Base-by-base conservation (phyloP, 2,888 invertebrate species). In the Unio delphinus region DNA sequence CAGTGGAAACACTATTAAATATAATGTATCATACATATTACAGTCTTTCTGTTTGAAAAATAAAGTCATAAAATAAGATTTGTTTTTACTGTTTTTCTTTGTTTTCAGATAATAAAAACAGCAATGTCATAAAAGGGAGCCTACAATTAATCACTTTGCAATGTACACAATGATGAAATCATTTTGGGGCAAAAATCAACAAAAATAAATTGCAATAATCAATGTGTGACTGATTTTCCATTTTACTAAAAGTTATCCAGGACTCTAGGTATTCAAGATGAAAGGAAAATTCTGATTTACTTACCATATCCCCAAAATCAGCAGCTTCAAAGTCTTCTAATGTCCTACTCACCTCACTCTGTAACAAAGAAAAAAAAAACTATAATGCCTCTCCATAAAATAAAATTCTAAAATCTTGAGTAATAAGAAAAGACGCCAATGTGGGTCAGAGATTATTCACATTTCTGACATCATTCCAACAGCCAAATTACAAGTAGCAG, bases 301-400 rank as follows among this genome's bases (percentile, higher is more conserved):
- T 68, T 71, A 94, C 94, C 95, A 95, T 95, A 91, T 95, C 95
- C 80, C 95, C 92, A 90, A 96, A 96, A 91, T 96, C 96, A 90
- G 95, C 95, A n/a, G 96, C 94, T 91, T 96, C 96, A 90, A 96
- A 92, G 90, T 96, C 96, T 80, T 94, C 95, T 60, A 97, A 91
- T 28, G 95, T 95, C 89, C 95, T 95, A 87, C 95, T 95, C 58
- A 96, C 81, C 70, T 80, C 76, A 26, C 81, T 77, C 87, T 88
- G 76, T 63, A 82, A 78, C 69, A 68, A 34, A 72, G 15, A 69
- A 64, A 67, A 55, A 34, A 34, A 30, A 5, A 6, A 68, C 11
- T 59, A 11, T 26, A 62, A 18, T 70, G 63, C 63, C 64, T 55
- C 8, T 3, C 45, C 15, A 15, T 45, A 45, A 45, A 45, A 45